Evolutionary conservation across 2,797 vertebrate genomes (phyloP).

Genomic region (Basileuterus tristriatus): DNA sequence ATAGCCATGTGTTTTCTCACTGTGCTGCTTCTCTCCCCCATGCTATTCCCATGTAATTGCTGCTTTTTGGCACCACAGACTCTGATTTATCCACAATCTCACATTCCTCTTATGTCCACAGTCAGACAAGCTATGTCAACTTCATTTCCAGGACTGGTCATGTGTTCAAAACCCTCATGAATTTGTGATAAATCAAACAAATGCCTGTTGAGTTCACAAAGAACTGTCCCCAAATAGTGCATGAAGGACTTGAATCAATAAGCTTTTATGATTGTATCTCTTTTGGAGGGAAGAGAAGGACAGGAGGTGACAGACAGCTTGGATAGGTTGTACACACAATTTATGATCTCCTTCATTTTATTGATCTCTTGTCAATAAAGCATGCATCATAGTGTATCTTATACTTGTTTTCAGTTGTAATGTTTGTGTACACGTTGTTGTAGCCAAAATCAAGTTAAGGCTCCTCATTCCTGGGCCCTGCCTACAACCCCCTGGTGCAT

Average conservation of each 20-base stretch:
- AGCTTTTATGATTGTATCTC: not conserved
- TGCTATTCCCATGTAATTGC: not conserved
- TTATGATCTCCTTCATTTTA: not conserved
- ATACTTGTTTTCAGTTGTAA: not conserved
- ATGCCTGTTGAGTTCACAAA: not conserved
- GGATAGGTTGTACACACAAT: not conserved
- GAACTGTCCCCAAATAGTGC: not conserved
- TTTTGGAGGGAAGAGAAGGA: not conserved
- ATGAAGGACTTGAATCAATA: not conserved
- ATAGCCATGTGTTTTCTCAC: not conserved
- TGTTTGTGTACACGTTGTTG: accelerated
- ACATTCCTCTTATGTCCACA: not conserved
- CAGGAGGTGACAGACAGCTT: not conserved
- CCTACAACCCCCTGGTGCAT: not conserved
- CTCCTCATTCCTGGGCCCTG: not conserved
- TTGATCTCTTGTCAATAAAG: not conserved
- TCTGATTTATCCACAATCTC: not conserved
- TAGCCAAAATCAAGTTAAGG: not conserved
- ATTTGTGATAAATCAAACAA: conserved; percentile 3
- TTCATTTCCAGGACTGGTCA: not conserved
- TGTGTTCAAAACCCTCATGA: not conserved
- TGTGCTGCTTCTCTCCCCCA: not conserved
- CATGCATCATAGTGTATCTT: not conserved
- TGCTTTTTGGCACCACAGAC: not conserved
- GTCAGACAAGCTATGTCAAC: not conserved